Conservation (phyloP, 2,797 vertebrate species). For the Tympanoctomys barrerae region DNA sequence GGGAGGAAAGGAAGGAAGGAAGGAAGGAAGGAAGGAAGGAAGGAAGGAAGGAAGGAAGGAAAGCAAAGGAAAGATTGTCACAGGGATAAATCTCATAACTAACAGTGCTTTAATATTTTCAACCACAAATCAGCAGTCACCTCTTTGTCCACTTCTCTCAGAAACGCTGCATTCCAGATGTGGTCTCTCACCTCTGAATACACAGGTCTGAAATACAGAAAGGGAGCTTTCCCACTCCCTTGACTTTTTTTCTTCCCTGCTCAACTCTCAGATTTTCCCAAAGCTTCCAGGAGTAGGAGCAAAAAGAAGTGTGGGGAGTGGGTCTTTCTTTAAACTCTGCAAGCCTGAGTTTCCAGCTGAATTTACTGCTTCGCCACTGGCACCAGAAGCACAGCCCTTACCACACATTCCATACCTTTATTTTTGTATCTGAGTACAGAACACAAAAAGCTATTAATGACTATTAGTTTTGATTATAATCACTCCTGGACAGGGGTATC, state of each 20-base stretch:
- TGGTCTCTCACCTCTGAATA: neutral
- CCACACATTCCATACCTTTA: neutral
- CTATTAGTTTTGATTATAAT: neutral
- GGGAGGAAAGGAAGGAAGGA: too few species aligned
- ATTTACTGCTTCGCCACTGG: neutral
- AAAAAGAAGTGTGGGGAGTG: neutral
- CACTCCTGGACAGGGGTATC: neutral
- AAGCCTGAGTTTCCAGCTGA: neutral
- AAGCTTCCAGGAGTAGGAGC: neutral
- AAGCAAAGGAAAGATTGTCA: neutral
- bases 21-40: too few species aligned
- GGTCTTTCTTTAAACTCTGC: neutral
- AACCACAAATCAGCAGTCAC: neutral
- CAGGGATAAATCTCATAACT: neutral
- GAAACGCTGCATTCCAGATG: neutral
- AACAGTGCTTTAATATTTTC: neutral
- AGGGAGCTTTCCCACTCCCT: neutral
- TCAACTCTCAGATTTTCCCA: slow-evolving; percentile 9
- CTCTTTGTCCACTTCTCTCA: neutral
- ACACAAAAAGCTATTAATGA: neutral
- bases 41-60: too few species aligned
- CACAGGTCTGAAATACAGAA: neutral
- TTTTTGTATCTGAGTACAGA: neutral
- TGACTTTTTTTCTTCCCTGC: neutral
- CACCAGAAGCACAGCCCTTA: neutral